Conservation (phyloP, 2,113 vertebrate species). For the Dicrurus megarhynchus region DNA sequence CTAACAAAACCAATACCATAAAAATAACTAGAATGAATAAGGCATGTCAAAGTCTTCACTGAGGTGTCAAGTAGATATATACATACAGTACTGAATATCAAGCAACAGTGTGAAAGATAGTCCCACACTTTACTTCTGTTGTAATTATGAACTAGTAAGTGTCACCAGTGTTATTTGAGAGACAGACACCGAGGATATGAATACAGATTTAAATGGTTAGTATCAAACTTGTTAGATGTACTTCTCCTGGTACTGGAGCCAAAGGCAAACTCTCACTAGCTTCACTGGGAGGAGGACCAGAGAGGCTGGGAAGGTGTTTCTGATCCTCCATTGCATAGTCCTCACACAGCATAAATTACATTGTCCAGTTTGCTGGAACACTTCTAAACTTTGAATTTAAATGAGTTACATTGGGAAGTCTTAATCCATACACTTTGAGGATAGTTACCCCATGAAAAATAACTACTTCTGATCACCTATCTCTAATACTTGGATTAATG, state of each 20-base stretch:
- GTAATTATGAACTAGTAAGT: neutral
- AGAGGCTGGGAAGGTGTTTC: neutral
- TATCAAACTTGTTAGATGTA: neutral
- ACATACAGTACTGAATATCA: slow-evolving; percentile 66
- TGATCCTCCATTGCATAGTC: slow-evolving; percentile 61
- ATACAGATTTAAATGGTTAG: neutral
- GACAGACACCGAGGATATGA: neutral
- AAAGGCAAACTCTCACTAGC: neutral
- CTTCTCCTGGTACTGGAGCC: neutral
- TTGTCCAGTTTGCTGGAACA: neutral
- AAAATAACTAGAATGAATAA: slow-evolving; percentile 53
- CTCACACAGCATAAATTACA: neutral
- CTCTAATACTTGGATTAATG: neutral
- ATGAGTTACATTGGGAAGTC: neutral
- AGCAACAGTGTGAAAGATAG: slow-evolving; percentile 26
- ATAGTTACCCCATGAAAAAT: neutral
- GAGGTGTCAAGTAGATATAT: slow-evolving; percentile 36
- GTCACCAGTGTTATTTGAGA: neutral
- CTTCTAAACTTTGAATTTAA: neutral
- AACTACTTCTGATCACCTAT: neutral
- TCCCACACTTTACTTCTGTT: neutral
- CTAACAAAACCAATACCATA: slow-evolving; percentile 45
- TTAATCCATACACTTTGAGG: neutral
- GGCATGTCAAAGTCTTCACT: slow-evolving; percentile 48
- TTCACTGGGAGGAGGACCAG: slow-evolving; percentile 37